These are phyloP conservation scores for Remorina albescens DNA, from an alignment of 2,797 vertebrate species.

Conservation along the genomic window DNA sequence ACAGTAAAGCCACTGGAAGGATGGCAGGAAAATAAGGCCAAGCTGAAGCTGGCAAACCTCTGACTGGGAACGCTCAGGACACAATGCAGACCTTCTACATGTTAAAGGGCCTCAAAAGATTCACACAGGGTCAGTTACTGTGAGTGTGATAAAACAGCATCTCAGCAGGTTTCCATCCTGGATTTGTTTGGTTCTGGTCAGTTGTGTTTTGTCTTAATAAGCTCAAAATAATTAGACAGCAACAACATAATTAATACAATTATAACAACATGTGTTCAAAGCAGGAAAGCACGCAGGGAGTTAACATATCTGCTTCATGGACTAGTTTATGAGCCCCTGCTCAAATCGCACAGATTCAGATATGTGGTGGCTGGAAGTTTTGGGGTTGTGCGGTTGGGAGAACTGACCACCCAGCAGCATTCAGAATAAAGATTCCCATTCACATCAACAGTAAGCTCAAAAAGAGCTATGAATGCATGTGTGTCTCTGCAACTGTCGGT, in stretches of 20 bases:
- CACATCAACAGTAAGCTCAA: conserved; percentile 35
- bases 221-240: not conserved
- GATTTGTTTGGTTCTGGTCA: not conserved
- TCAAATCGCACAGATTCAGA: conserved; percentile 10
- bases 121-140: not conserved
- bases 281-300: not conserved
- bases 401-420: conserved; percentile 59
- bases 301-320: conserved; percentile 27
- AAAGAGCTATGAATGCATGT: conserved; percentile 27
- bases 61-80: conserved; percentile 42
- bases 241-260: not conserved
- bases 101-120: conserved; percentile 10
- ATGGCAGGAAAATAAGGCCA: conserved; percentile 63
- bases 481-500: conserved; percentile 28
- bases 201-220: not conserved
- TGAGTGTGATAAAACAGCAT: conserved; percentile 21
- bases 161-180: not conserved
- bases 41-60: conserved; percentile 57
- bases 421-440: conserved; percentile 68
- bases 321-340: conserved; percentile 22
- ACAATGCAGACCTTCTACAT: conserved; percentile 39
- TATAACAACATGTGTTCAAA: conserved; percentile 9
- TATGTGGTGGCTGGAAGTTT: not conserved
- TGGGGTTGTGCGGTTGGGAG: conserved; percentile 29
- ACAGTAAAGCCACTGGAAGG: conserved; percentile 55